phyloP scores from a whole-genome alignment of 2,888 invertebrate genomes.

The Eupithecia abbreviata region DNA sequence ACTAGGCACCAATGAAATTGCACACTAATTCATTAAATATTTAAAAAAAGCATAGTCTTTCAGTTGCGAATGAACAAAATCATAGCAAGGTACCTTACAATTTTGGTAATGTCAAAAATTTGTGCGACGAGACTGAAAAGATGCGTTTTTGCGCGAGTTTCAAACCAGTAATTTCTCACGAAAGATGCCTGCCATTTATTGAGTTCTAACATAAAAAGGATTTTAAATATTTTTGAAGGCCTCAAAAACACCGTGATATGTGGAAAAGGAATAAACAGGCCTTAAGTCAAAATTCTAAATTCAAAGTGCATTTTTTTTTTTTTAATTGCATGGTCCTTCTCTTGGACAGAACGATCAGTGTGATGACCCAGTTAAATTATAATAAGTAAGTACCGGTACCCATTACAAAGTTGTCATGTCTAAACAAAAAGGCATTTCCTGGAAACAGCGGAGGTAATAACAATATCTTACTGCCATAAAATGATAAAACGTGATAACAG shows the following conservation, averaged over 20 bases:
- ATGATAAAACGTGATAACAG: slow-evolving; percentile 37
- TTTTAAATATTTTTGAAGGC: too few species aligned
- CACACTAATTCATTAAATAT: background rate
- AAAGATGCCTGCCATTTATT: too few species aligned
- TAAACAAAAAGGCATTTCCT: slow-evolving; percentile 11
- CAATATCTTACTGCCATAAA: slow-evolving; percentile 34
- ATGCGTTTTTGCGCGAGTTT: too few species aligned
- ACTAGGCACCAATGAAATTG: background rate
- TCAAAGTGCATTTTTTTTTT: background rate
- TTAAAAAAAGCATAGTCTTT: background rate
- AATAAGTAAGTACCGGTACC: slow-evolving; percentile 5
- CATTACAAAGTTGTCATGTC: slow-evolving; percentile 3
- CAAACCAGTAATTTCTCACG: too few species aligned
- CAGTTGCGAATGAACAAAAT: too few species aligned
- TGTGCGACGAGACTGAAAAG: too few species aligned
- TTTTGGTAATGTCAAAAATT: too few species aligned
- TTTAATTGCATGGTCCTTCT: background rate
- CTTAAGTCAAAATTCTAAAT: background rate
- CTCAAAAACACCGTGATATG: background rate
- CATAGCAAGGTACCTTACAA: too few species aligned
- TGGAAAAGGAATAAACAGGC: background rate
- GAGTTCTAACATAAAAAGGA: too few species aligned
- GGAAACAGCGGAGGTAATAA: slow-evolving; percentile 23
- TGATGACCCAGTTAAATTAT: background rate
- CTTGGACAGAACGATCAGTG: background rate